phyloP scores from a whole-genome alignment of 2,113 vertebrate genomes.

The Tragulus kanchil region DNA sequence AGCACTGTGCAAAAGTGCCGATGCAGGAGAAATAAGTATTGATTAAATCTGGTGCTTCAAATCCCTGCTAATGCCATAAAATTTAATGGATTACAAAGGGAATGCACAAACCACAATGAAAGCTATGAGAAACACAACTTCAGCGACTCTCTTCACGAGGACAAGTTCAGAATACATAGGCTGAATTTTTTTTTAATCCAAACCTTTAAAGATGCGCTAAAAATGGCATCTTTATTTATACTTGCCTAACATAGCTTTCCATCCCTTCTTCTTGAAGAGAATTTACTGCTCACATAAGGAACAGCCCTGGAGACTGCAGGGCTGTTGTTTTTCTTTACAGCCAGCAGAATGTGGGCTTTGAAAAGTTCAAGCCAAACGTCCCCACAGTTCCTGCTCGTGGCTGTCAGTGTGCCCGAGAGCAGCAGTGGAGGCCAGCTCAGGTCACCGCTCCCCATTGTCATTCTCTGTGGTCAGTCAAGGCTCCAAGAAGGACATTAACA shows the following conservation, averaged over 20 bases:
- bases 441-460: not conserved
- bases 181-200: constrained; percentile 65
- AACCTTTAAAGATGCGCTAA: constrained; percentile 48
- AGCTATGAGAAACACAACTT: constrained; percentile 59
- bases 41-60: constrained; percentile 77
- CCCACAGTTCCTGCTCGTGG: not conserved
- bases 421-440: not conserved
- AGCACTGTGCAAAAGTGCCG: constrained; percentile 68
- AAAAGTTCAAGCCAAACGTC: not conserved
- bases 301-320: not conserved
- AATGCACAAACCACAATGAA: constrained; percentile 69
- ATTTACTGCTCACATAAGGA: constrained; percentile 51
- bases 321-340: constrained; percentile 32
- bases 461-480: not conserved
- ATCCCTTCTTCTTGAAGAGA: constrained; percentile 32
- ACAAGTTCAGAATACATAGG: constrained; percentile 32
- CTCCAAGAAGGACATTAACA: not conserved
- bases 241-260: not conserved
- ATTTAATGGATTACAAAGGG: constrained; percentile 78
- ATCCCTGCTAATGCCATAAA: constrained; percentile 74
- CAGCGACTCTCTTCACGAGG: constrained; percentile 70
- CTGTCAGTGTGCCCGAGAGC: not conserved
- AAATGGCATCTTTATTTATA: constrained; percentile 53
- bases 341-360: not conserved
- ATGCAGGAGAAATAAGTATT: constrained; percentile 70